Conservation (phyloP, 2,888 invertebrate genomes). For the Stenichneumon culpator region DNA sequence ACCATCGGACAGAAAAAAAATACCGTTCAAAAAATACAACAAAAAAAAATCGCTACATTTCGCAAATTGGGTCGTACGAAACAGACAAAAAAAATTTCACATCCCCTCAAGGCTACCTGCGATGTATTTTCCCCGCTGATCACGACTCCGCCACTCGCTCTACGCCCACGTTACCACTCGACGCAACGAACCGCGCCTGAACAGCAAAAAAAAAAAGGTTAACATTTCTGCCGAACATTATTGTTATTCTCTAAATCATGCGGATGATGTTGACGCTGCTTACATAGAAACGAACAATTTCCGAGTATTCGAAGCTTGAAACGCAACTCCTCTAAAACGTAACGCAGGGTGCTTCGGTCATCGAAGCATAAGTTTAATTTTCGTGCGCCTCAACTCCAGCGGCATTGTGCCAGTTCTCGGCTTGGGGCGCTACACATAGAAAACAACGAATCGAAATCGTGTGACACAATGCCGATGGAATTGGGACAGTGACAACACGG, state of each 20-base stretch:
- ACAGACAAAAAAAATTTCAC: no score
- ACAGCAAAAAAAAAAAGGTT: background rate
- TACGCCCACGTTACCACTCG: no score
- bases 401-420: constrained; percentile 14
- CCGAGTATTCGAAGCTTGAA: background rate
- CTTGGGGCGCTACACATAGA: constrained; percentile 1
- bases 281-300: background rate
- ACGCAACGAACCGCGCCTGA: background rate
- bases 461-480: constrained; percentile 77
- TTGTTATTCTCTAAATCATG: background rate
- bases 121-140: no score
- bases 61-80: no score
- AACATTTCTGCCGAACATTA: background rate
- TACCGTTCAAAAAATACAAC: background rate
- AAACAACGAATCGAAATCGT: constrained; percentile 72
- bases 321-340: background rate
- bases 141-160: no score
- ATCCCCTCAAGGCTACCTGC: no score
- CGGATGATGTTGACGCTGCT: background rate
- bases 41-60: no score
- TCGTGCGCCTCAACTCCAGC: constrained; percentile 8
- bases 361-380: constrained; percentile 6
- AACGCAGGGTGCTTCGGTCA: background rate
- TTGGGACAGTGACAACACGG: constrained; percentile 75
- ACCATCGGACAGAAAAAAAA: background rate